These are phyloP conservation scores for Tylochromis polylepis DNA, from an alignment of 2,113 vertebrate species.

Conservation along the genomic window DNA sequence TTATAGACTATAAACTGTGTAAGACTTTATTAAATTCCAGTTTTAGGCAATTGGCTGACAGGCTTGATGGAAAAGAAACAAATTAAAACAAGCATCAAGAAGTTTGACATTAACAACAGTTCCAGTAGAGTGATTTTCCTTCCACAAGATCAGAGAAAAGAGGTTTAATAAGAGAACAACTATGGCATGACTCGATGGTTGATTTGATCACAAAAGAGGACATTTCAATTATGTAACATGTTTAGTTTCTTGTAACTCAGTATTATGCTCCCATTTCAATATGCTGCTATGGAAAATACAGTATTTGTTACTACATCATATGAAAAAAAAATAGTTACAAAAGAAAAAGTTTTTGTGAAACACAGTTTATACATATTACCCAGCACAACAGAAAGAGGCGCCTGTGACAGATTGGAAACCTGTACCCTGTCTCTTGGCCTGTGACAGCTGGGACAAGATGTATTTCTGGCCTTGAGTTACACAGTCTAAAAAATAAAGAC, in stretches of 20 bases:
- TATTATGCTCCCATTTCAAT: neutral
- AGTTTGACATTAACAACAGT: neutral
- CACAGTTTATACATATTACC: neutral
- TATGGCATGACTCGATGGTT: neutral
- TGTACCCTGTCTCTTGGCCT: neutral
- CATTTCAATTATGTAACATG: neutral
- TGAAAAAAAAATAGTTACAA: too few species aligned
- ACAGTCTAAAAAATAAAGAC: neutral
- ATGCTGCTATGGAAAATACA: neutral
- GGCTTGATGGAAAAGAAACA: neutral
- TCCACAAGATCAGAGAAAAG: neutral
- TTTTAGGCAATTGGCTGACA: neutral
- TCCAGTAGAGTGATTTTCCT: neutral
- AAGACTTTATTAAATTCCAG: neutral
- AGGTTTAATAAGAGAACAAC: neutral
- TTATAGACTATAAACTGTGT: slow-evolving; percentile 45
- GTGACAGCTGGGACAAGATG: neutral
- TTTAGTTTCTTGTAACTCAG: neutral
- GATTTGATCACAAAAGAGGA: neutral
- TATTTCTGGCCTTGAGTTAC: neutral
- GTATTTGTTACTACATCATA: neutral
- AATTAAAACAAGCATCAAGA: neutral
- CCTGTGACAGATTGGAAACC: neutral
- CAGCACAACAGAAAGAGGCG: neutral
- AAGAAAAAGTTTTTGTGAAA: neutral